These are phyloP conservation scores for Colius striatus DNA, from an alignment of 2,113 vertebrate species.

Conservation along the genomic window DNA sequence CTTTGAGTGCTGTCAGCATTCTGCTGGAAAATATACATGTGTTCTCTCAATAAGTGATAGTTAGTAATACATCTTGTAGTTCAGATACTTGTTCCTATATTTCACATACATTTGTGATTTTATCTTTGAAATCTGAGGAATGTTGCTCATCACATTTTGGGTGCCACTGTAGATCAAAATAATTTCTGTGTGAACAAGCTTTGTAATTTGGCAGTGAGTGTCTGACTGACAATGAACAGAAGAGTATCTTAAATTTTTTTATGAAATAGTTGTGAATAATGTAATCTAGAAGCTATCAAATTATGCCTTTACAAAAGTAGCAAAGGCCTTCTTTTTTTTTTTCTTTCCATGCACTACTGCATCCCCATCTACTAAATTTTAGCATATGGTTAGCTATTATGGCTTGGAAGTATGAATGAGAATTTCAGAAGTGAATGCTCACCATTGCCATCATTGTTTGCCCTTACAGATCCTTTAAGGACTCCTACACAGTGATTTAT, in stretches of 20 bases:
- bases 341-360: neutral
- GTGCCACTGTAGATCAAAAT: neutral
- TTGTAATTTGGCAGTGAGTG: conserved; percentile 7
- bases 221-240: neutral
- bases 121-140: conserved; percentile 5
- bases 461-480: neutral
- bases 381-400: neutral
- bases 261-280: neutral
- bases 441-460: neutral
- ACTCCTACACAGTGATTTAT: neutral
- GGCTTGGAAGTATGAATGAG: neutral
- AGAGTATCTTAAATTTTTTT: neutral
- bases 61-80: neutral
- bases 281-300: neutral
- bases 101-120: neutral
- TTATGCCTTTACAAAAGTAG: neutral
- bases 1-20: neutral
- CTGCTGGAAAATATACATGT: neutral
- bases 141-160: neutral
- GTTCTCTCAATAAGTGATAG: neutral
- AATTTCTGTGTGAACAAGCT: neutral
- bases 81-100: neutral
- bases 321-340: neutral
- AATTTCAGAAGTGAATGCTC: neutral
- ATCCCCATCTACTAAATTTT: neutral